phyloP scores from a whole-genome alignment of 2,113 vertebrate genomes.

The Brachionichthys hirsutus region DNA sequence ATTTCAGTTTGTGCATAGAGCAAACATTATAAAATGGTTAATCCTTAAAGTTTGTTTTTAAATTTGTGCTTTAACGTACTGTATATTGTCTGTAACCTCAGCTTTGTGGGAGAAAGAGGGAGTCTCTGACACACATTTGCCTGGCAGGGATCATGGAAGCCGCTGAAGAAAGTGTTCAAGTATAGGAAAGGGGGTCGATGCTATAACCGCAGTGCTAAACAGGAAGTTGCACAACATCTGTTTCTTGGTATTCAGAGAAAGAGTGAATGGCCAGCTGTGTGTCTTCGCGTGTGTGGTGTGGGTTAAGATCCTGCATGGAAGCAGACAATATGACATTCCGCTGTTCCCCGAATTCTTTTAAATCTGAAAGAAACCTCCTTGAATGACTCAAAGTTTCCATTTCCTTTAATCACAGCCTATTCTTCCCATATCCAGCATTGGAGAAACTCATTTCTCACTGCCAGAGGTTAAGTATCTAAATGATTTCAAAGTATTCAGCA shows the following conservation, averaged over 20 bases:
- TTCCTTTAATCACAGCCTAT: slow-evolving; percentile 19
- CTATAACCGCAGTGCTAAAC: slow-evolving; percentile 60
- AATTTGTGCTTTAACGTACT: neutral
- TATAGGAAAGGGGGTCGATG: slow-evolving; percentile 42
- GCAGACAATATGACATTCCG: slow-evolving; percentile 39
- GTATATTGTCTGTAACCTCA: slow-evolving; percentile 8
- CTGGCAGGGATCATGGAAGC: slow-evolving; percentile 43
- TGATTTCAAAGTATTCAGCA: slow-evolving; percentile 16
- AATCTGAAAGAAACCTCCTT: slow-evolving; percentile 23
- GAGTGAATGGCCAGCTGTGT: slow-evolving; percentile 65
- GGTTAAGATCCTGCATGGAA: slow-evolving; percentile 24
- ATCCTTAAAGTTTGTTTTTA: neutral
- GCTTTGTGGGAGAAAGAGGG: slow-evolving; percentile 24
- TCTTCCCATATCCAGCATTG: neutral
- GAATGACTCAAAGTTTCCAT: slow-evolving; percentile 27
- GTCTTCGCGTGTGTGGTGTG: slow-evolving; percentile 45
- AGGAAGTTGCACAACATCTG: slow-evolving; percentile 77
- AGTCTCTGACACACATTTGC: slow-evolving; percentile 48
- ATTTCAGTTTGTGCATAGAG: neutral
- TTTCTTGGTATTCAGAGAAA: slow-evolving; percentile 54
- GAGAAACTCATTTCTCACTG: slow-evolving; percentile 12
- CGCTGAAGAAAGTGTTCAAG: slow-evolving; percentile 46
- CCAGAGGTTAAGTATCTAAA: slow-evolving; percentile 38
- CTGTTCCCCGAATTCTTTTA: slow-evolving; percentile 43
- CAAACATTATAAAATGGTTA: neutral